Evolutionary conservation across 64 coral and sea anemone species (phyloP).

Genomic region (Astreopora myriophthalma): DNA sequence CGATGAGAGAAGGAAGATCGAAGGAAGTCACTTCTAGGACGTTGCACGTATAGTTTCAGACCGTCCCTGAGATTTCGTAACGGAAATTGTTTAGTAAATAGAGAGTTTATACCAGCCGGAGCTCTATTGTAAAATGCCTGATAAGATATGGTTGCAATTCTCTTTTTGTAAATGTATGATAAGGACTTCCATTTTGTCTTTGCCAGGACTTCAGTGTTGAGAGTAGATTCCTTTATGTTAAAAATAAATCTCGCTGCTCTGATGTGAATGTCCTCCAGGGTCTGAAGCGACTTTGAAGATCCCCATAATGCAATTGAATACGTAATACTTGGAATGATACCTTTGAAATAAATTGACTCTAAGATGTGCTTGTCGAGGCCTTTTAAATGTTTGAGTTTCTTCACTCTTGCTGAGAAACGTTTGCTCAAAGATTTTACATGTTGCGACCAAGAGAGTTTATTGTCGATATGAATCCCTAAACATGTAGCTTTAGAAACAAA

Average conservation of each 20-base stretch:
- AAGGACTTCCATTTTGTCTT: not conserved
- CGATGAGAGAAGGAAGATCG: not conserved
- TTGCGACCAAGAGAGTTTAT: not conserved
- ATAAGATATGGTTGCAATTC: not conserved
- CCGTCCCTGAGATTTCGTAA: not conserved
- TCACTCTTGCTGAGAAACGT: not conserved
- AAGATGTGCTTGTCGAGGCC: not conserved
- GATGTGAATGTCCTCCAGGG: not conserved
- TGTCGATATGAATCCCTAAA: not conserved
- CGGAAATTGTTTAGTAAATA: not conserved
- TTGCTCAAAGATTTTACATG: not conserved
- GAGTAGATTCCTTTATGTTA: not conserved
- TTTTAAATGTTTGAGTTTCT: not conserved
- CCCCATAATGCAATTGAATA: slow-evolving; percentile 2
- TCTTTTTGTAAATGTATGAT: not conserved
- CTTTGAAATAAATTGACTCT: slow-evolving; percentile 21
- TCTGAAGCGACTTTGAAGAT: not conserved
- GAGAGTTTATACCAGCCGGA: not conserved
- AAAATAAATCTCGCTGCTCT: not conserved
- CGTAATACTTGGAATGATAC: not conserved
- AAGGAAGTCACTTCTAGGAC: not conserved
- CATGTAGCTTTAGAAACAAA: not conserved
- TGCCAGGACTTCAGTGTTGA: not conserved
- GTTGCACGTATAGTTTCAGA: not conserved
- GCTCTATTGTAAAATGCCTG: not conserved